Evolutionary conservation across 2,888 invertebrate genomes (phyloP), one percentile per base, ranked within the genome.

Genomic region (Xylota segnis): DNA sequence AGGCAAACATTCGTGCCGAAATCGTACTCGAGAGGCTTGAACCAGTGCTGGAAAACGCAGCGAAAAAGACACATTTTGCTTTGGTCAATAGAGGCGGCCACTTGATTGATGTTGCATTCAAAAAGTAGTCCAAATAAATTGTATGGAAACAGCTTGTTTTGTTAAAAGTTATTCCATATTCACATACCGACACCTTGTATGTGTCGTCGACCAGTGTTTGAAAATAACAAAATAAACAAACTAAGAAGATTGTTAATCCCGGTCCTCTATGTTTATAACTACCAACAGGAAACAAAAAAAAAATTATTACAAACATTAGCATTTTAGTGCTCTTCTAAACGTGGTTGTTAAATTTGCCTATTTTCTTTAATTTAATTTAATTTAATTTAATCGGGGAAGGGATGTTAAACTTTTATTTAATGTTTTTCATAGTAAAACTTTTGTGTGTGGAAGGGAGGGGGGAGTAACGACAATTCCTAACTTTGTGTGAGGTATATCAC

Each of bases 261-360:
- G 43, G 37, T 18, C 43, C 50, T 23, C 27, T 56, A 37, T n/a
- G 4, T 40, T n/a, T 37, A 52, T 18, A 61, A 63, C 70, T 76
- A 82, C 75, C 18, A 61, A 75, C 68, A 68, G 34, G 29, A 50
- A 66, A 59, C 32, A 72, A 65, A 58, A 9, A 59, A 66, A 37
- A 43, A 4, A 32, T 70, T 43, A 23, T 45, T 7, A 34, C 23
- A 70, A 65, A 63, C 40, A 70, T 74, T 78, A 68, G 66, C 78
- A 63, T 68, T 14, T 70, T 14, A 34, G 83, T 84, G 83, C 79
- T 84, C 50, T 52, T 74, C 79, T 84, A 74, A 75, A 43, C 27
- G 79, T 79, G 83, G 40, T 14, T 65, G 43, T 65, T 72, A 56
- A 65, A 56, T 34, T 78, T 14, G 50, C 37, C 40, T 58, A 75